phyloP scores from a whole-genome alignment of 37 sponge, comb jelly and placozoan species.

The Ianthella basta region DNA sequence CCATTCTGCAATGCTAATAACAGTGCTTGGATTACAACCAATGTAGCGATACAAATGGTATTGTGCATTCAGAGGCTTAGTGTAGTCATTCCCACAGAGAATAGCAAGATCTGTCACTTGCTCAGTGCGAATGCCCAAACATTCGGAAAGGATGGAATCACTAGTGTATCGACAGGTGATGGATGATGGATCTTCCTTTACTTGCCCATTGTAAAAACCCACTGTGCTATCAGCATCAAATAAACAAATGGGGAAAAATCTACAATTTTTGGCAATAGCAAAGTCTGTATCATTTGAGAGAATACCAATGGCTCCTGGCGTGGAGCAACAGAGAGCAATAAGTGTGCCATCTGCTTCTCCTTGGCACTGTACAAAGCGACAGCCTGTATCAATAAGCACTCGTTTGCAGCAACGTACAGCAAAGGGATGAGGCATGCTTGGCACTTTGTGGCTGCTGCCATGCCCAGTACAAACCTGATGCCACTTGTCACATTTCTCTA shows the following conservation, averaged over 20 bases:
- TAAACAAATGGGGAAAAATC: conserved; percentile 21
- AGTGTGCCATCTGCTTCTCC: conserved; percentile 35
- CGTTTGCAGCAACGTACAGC: neutral
- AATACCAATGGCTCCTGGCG: conserved; percentile 53
- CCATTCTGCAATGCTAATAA: neutral
- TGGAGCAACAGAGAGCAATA: conserved; percentile 2
- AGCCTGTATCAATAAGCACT: conserved; percentile 15
- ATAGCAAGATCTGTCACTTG: conserved; percentile 57
- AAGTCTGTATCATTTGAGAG: conserved; percentile 55
- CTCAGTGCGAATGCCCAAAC: conserved; percentile 8
- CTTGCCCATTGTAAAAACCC: neutral
- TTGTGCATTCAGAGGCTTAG: conserved; percentile 17
- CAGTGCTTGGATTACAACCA: neutral
- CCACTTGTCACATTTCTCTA: neutral
- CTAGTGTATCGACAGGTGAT: neutral
- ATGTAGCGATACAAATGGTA: neutral
- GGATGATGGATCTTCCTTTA: neutral
- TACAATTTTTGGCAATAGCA: conserved; percentile 34
- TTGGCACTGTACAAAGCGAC: conserved; percentile 35
- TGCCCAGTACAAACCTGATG: conserved; percentile 49
- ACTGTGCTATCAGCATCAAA: conserved; percentile 42
- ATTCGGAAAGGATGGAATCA: conserved; percentile 15
- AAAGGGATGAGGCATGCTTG: conserved; percentile 9
- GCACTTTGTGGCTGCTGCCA: conserved; percentile 2
- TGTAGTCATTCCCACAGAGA: conserved; percentile 63